Percentiles rank a stretch among this genome's conserved stretches.
Conservation (phyloP, 2,113 vertebrate species). For the Phainopepla nitens region DNA sequence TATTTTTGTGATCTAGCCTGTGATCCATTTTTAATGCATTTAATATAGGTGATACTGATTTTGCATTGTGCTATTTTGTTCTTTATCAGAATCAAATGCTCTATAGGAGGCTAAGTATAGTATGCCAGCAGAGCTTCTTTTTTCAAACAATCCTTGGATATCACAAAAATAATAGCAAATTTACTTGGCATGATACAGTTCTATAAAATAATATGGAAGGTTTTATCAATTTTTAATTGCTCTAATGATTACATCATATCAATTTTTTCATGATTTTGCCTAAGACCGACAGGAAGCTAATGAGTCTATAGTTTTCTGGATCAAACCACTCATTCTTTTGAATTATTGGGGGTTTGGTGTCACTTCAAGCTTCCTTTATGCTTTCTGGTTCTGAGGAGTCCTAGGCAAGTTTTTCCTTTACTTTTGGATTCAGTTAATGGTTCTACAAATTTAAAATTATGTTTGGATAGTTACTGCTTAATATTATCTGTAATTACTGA, state of each 20-base stretch:
- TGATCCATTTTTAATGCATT: conserved; percentile 11
- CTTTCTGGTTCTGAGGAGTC: background rate
- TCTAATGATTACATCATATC: background rate
- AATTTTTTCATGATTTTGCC: background rate
- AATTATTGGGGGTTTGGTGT: background rate
- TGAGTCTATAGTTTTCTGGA: background rate
- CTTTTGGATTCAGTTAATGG: background rate
- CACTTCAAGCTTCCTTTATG: background rate
- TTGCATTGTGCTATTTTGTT: background rate
- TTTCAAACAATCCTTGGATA: background rate
- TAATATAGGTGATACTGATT: background rate
- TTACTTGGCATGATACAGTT: background rate
- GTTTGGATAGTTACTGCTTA: background rate
- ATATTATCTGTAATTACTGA: background rate
- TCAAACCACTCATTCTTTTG: background rate
- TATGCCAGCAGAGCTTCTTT: background rate
- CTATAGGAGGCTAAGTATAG: background rate
- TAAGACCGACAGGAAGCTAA: background rate
- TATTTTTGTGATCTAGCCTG: background rate
- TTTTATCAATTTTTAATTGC: background rate
- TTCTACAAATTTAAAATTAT: background rate
- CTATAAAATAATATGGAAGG: background rate
- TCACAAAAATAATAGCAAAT: background rate
- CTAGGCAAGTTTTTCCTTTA: background rate
- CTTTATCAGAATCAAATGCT: background rate